Percentiles rank a stretch among this genome's conserved stretches.
phyloP scores from a whole-genome alignment of 2,888 invertebrate genomes.

The Actias luna region DNA sequence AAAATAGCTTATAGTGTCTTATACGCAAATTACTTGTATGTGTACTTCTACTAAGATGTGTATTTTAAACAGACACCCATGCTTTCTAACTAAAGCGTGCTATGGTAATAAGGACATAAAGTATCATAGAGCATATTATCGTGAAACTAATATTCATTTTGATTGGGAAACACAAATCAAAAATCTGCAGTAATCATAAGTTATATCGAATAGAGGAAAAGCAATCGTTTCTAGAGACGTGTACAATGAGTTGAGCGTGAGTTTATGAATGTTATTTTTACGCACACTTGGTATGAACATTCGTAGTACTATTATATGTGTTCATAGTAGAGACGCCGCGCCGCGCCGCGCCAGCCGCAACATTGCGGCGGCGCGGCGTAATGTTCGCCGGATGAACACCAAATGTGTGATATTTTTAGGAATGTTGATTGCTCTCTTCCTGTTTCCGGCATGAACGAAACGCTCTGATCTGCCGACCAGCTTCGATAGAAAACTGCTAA shows the following conservation, averaged over 20 bases:
- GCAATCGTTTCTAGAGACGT: background rate
- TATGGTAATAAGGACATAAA: too few species aligned
- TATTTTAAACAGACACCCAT: too few species aligned
- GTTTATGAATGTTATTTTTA: constrained; percentile 12
- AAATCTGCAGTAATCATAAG: too few species aligned
- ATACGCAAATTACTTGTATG: too few species aligned
- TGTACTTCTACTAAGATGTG: too few species aligned
- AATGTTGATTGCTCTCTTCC: constrained; percentile 79
- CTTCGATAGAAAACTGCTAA: constrained; percentile 66
- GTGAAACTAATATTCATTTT: too few species aligned
- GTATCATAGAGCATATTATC: too few species aligned
- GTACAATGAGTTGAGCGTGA: constrained; percentile 1
- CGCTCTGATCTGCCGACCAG: constrained; percentile 66
- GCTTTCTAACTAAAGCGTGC: too few species aligned
- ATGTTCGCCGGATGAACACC: constrained; percentile 74
- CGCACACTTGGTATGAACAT: constrained; percentile 9
- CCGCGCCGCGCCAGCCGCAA: constrained; percentile 21
- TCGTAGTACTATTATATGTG: background rate
- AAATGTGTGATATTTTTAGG: constrained; percentile 81
- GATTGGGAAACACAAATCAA: too few species aligned
- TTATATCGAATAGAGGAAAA: background rate
- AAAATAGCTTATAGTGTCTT: too few species aligned
- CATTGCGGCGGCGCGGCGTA: constrained; percentile 33
- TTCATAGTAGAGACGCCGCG: background rate
- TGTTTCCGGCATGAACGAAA: constrained; percentile 68